A percentile compares a stretch with the other conserved stretches of the same genome.
phyloP scores from a whole-genome alignment of 2,888 invertebrate species.

The Alcis repandata region DNA sequence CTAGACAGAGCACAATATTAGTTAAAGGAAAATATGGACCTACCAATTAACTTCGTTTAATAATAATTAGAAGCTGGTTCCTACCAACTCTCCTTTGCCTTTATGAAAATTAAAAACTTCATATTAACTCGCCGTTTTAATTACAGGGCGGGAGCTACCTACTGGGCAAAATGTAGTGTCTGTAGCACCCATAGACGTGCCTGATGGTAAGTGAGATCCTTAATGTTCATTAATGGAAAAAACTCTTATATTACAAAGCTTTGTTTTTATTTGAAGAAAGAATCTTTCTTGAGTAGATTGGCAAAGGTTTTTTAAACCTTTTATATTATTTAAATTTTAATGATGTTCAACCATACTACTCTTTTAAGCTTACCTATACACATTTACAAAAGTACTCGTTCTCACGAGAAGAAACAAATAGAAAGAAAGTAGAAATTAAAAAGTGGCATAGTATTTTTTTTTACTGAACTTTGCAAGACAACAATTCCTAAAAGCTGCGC shows the following conservation, averaged over 20 bases:
- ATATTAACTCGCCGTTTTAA: constrained; percentile 58
- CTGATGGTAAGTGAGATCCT: constrained; percentile 74
- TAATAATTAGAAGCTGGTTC: constrained; percentile 43
- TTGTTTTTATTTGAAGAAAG: not conserved
- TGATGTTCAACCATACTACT: too few relatives aligned
- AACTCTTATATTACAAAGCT: not conserved
- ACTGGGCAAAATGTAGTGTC: constrained; percentile 83
- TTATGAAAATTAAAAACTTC: constrained; percentile 46
- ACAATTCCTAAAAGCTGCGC: too few relatives aligned
- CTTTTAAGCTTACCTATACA: too few relatives aligned
- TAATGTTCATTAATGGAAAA: not conserved
- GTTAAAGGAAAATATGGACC: constrained; percentile 4
- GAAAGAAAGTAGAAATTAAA: too few relatives aligned
- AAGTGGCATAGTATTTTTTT: too few relatives aligned
- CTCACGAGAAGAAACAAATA: too few relatives aligned
- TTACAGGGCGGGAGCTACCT: constrained; percentile 83
- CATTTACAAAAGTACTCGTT: too few relatives aligned
- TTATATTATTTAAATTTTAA: too few relatives aligned
- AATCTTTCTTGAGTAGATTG: not conserved
- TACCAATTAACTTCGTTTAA: constrained; percentile 32
- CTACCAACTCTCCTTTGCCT: constrained; percentile 32
- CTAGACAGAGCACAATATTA: not conserved
- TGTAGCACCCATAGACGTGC: constrained; percentile 82
- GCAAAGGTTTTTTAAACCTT: too few relatives aligned
- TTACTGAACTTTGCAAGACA: too few relatives aligned